phyloP scores from a whole-genome alignment of 2,888 invertebrate genomes.

The Drosophila anceps region DNA sequence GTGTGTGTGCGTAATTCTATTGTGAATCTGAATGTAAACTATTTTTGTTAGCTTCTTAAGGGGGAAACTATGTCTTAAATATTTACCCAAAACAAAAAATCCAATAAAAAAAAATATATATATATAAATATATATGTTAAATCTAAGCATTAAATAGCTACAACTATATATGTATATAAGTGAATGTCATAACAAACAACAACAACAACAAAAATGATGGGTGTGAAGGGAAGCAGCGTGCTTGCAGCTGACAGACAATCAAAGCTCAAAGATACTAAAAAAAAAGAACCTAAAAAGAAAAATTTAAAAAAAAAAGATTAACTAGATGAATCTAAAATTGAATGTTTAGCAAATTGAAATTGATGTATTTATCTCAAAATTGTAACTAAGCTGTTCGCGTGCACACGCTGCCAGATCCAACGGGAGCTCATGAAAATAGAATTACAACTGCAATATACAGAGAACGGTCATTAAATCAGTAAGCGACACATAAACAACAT shows the following conservation, averaged over 20 bases:
- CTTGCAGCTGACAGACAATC: conserved; percentile 80
- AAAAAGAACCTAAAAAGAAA: not conserved
- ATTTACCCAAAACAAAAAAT: conserved; percentile 15
- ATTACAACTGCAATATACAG: conserved; percentile 5
- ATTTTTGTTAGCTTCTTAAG: conserved; percentile 41
- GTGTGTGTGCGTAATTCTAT: conserved; percentile 20
- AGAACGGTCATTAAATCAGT: conserved; percentile 18
- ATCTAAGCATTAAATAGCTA: not conserved
- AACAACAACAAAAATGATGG: conserved; percentile 15
- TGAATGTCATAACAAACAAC: conserved; percentile 32
- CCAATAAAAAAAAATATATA: not conserved
- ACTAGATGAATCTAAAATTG: conserved; percentile 4
- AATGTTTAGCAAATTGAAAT: conserved; percentile 52
- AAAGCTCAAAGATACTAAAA: conserved; percentile 59
- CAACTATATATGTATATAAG: conserved; percentile 14
- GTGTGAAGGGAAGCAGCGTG: conserved; percentile 44
- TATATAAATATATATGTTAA: not conserved
- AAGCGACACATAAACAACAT: conserved; percentile 3
- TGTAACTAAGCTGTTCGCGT: conserved; percentile 37
- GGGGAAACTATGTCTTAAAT: conserved; percentile 46
- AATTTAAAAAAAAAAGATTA: not conserved
- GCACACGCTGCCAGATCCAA: conserved; percentile 46
- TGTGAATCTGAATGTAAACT: conserved; percentile 30
- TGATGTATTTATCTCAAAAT: conserved; percentile 20
- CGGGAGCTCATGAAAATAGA: conserved; percentile 1